A percentile compares a stretch with the other conserved stretches of the same genome.
Conservation (phyloP, 2,888 invertebrate genomes). For the Protophormia terraenovae region DNA sequence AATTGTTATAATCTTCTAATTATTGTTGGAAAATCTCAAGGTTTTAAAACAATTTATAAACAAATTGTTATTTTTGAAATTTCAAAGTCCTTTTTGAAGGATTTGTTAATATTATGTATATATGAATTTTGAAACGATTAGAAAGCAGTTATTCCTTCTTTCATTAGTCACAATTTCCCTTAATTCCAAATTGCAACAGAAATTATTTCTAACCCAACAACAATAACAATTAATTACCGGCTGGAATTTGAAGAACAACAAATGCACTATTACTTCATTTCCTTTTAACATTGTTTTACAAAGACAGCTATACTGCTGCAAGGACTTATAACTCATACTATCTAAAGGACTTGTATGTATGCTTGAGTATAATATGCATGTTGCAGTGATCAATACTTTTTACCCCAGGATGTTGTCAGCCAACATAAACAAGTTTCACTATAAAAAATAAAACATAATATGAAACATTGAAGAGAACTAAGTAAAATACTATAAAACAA, state of each 20-base stretch:
- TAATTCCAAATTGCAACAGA: slow-evolving; percentile 5
- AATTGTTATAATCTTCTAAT: too few relatives aligned
- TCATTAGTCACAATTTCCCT: slow-evolving; percentile 27
- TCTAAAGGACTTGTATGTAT: neutral
- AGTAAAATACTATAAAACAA: slow-evolving; percentile 10
- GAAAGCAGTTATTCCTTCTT: too few relatives aligned
- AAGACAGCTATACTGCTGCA: neutral
- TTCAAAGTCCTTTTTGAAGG: too few relatives aligned
- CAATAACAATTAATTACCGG: slow-evolving; percentile 59
- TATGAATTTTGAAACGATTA: too few relatives aligned
- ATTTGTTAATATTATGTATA: too few relatives aligned
- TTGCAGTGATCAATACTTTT: slow-evolving; percentile 53
- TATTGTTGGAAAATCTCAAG: too few relatives aligned
- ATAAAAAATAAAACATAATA: neutral
- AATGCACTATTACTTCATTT: slow-evolving; percentile 48
- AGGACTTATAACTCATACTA: slow-evolving; percentile 3
- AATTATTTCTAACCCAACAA: slow-evolving; percentile 14
- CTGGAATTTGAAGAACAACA: slow-evolving; percentile 45
- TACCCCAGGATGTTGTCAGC: slow-evolving; percentile 45
- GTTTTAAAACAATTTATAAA: too few relatives aligned
- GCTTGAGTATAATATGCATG: neutral
- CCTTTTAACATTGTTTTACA: slow-evolving; percentile 33
- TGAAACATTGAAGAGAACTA: neutral
- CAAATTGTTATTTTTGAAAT: too few relatives aligned
- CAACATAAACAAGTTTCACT: slow-evolving; percentile 33